phyloP scores from a whole-genome alignment of 1,140 invertebrate genomes.

The Pissodes strobi region DNA sequence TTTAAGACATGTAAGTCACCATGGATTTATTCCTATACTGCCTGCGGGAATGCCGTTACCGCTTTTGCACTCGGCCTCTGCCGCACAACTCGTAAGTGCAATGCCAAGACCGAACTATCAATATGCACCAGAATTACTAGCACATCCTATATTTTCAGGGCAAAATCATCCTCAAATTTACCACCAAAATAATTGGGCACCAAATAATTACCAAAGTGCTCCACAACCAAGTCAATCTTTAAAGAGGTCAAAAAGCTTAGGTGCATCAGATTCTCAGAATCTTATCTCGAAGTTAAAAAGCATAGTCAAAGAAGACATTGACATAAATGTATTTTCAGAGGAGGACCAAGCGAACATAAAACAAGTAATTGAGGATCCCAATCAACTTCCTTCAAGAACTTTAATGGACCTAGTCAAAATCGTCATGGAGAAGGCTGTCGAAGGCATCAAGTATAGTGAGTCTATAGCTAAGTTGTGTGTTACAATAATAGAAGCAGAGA shows the following conservation, averaged over 20 bases:
- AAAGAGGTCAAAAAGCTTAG: constrained; percentile 81
- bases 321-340: constrained; percentile 73
- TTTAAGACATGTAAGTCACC: constrained; percentile 55
- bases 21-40: constrained; percentile 51
- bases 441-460: constrained; percentile 76
- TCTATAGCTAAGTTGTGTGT: constrained; percentile 81
- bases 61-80: constrained; percentile 57
- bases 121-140: constrained; percentile 48
- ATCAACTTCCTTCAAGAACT: constrained; percentile 72
- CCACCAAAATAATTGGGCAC: constrained; percentile 39
- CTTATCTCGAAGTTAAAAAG: constrained; percentile 61
- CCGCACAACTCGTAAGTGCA: constrained; percentile 49
- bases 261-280: constrained; percentile 66
- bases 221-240: constrained; percentile 55
- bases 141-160: constrained; percentile 41
- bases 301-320: constrained; percentile 66
- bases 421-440: constrained; percentile 76
- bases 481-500: constrained; percentile 83
- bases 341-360: constrained; percentile 73
- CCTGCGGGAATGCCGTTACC: constrained; percentile 47
- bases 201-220: constrained; percentile 29
- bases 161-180: constrained; percentile 40
- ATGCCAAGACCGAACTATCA: constrained; percentile 54
- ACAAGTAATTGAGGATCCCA: constrained; percentile 79
- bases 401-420: constrained; percentile 84